These are phyloP conservation scores for Whitmania pigra DNA, from an alignment of 1,140 invertebrate genomes.

Conservation along the genomic window DNA sequence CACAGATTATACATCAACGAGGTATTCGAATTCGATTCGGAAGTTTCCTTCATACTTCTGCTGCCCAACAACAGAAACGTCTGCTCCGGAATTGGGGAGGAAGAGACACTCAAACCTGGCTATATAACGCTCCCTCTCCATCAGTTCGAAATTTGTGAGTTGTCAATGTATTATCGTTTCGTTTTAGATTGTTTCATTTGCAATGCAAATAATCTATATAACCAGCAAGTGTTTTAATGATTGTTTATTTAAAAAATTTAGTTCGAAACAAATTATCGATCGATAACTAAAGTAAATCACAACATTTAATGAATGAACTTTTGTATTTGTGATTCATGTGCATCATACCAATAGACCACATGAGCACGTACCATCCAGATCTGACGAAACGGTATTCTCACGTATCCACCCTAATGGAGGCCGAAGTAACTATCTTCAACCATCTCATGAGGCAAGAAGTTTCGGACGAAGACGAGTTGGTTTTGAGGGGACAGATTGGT, in stretches of 20 bases:
- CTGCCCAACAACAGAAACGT: constrained; percentile 77
- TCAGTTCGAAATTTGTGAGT: constrained; percentile 65
- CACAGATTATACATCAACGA: constrained; percentile 71
- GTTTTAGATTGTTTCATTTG: too few relatives aligned
- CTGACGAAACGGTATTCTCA: not conserved
- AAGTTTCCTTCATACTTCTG: constrained; percentile 76
- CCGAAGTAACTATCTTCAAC: not conserved
- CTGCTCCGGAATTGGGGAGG: constrained; percentile 74
- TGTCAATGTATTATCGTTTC: not conserved
- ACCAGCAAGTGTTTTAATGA: too few relatives aligned
- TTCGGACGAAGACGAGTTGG: not conserved
- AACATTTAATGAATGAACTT: not conserved
- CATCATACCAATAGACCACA: not conserved
- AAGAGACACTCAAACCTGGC: constrained; percentile 62
- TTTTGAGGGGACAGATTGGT: not conserved
- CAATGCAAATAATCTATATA: too few relatives aligned
- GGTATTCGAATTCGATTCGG: constrained; percentile 71
- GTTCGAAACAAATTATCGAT: too few relatives aligned
- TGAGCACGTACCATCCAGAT: constrained; percentile 5
- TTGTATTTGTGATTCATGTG: not conserved
- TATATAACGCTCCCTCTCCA: constrained; percentile 71
- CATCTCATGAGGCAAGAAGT: not conserved
- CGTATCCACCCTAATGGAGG: not conserved
- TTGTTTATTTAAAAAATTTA: too few relatives aligned
- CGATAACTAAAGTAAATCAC: too few relatives aligned